A percentile compares a stretch with the other conserved stretches of the same genome.
phyloP scores from a whole-genome alignment of 2,888 invertebrate species.

The Perithous albicinctus region DNA sequence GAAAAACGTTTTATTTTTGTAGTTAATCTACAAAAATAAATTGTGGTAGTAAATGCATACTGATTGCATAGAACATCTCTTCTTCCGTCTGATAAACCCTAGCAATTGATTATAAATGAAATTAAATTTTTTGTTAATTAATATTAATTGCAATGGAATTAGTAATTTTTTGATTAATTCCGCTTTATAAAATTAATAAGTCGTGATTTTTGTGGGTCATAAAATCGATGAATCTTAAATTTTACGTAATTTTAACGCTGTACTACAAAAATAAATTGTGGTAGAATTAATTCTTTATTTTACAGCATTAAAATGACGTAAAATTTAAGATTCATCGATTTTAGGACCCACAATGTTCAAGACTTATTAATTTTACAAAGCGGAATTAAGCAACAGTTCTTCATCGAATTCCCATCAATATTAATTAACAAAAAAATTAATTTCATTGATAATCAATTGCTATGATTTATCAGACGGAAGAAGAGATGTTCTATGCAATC shows the following conservation, averaged over 20 bases:
- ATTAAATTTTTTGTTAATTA: background rate
- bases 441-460: background rate
- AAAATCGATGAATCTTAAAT: no score
- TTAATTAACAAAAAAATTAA: background rate
- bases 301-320: no score
- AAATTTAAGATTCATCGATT: no score
- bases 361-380: no score
- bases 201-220: no score
- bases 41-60: background rate
- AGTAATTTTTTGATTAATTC: background rate
- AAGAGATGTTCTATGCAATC: conserved; percentile 6
- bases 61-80: conserved; percentile 1
- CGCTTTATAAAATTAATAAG: no score
- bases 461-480: background rate
- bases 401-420: background rate
- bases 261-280: no score
- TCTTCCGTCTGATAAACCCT: background rate
- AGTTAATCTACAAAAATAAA: no score
- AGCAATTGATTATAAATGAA: background rate
- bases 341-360: no score
- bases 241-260: no score
- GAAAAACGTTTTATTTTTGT: no score
- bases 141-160: background rate
- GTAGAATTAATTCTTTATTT: no score
- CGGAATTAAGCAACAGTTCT: background rate